Evolutionary conservation across 2,797 vertebrate species (phyloP).

Genomic region (Diplodus sargus): DNA sequence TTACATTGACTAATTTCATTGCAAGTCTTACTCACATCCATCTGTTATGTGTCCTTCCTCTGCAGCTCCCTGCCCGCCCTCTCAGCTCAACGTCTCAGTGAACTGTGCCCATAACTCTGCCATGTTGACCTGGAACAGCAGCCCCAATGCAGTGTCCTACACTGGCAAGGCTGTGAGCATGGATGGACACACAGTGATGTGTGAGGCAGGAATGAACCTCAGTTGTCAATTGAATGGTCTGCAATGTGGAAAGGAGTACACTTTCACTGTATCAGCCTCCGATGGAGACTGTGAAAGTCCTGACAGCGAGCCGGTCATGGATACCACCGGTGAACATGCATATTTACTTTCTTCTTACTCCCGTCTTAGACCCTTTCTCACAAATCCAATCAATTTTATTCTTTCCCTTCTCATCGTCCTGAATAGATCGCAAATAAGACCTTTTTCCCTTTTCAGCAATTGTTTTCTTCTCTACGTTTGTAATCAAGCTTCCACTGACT

Average conservation of each 20-base stretch:
- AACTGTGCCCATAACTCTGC: constrained; percentile 74
- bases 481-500: not conserved
- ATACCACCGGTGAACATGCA: constrained; percentile 76
- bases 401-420: not conserved
- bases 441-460: not conserved
- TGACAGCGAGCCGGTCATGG: constrained; percentile 66
- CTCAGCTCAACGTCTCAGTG: constrained; percentile 62
- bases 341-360: not conserved
- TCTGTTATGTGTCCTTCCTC: constrained; percentile 13
- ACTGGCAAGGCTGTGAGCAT: constrained; percentile 69
- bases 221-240: constrained; percentile 74
- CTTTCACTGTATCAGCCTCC: constrained; percentile 77
- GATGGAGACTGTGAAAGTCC: constrained; percentile 78
- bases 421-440: not conserved
- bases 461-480: not conserved
- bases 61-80: constrained; percentile 84
- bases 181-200: constrained; percentile 72
- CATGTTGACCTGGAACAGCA: constrained; percentile 75
- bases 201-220: constrained; percentile 33
- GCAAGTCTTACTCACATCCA: not conserved
- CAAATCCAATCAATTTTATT: not conserved
- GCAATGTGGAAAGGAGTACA: constrained; percentile 80
- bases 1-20: too few species aligned
- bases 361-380: not conserved
- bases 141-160: constrained; percentile 78